Percentiles rank a stretch among this genome's conserved stretches.
Conservation (phyloP, 1,140 invertebrate species). For the Nephila pilipes region DNA sequence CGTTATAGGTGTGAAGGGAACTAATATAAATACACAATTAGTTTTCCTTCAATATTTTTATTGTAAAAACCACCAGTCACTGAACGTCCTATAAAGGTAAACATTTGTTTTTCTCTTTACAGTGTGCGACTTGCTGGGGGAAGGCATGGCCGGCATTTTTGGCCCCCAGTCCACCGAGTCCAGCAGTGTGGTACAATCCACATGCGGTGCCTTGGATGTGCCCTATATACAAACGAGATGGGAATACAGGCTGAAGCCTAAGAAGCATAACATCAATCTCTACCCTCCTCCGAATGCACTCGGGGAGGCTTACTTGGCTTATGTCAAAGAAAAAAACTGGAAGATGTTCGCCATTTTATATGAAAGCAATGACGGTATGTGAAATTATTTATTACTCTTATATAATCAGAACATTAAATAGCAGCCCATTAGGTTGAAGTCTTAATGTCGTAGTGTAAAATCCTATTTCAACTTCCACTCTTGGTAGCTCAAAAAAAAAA, state of each 20-base stretch:
- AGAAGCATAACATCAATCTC: constrained; percentile 95
- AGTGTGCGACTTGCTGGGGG: constrained; percentile 94
- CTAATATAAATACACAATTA: no score
- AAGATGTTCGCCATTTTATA: constrained; percentile 96
- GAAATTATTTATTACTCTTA: no score
- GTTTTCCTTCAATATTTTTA: no score
- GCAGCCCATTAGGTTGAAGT: no score
- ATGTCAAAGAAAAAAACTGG: constrained; percentile 94
- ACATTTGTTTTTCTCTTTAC: constrained; percentile 77
- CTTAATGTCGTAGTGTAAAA: no score
- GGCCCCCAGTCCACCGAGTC: constrained; percentile 95
- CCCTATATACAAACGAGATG: constrained; percentile 96
- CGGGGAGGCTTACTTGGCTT: constrained; percentile 93
- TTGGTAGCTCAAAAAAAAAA: no score
- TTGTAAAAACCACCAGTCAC: no score
- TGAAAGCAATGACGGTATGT: constrained; percentile 92
- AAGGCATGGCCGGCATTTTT: constrained; percentile 95
- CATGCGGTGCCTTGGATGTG: constrained; percentile 98
- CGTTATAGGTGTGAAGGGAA: no score
- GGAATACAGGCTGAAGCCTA: constrained; percentile 91
- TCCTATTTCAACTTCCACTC: no score
- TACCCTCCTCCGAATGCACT: constrained; percentile 95
- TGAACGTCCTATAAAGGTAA: no score
- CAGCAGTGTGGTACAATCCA: constrained; percentile 95
- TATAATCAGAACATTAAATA: no score